These are phyloP conservation scores for Pangasianodon hypophthalmus DNA, from an alignment of 2,113 vertebrate species.

Conservation along the genomic window DNA sequence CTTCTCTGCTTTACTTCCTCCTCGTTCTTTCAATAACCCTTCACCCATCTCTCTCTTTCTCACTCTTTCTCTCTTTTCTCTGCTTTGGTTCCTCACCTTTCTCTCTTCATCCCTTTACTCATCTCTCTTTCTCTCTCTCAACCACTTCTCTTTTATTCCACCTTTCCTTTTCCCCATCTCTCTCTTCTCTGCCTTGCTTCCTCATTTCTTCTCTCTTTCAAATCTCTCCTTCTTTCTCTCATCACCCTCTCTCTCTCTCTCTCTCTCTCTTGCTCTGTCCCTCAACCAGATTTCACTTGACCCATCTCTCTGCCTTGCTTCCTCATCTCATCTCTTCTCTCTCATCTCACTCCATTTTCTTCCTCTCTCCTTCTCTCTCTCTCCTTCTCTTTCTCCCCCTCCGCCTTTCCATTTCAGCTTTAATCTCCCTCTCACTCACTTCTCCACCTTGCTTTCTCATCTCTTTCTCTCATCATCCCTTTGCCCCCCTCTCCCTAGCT, in stretches of 20 bases:
- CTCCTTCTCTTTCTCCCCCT: background rate
- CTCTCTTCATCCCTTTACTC: background rate
- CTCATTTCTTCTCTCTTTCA: background rate
- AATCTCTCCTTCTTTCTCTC: background rate
- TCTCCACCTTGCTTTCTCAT: background rate
- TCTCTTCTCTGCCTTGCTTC: background rate
- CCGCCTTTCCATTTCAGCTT: background rate
- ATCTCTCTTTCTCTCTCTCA: background rate
- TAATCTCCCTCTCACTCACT: background rate
- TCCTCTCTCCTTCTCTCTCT: too few relatives aligned
- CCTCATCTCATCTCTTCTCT: background rate
- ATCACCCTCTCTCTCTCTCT: background rate
- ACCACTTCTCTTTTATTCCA: background rate
- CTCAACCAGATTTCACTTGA: background rate
- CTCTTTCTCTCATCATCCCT: background rate
- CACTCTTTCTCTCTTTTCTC: too few relatives aligned
- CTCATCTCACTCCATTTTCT: too few relatives aligned
- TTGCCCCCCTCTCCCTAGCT: background rate
- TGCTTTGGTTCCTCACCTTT: background rate
- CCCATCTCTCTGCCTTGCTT: background rate
- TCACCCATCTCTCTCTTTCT: background rate
- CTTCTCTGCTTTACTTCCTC: background rate
- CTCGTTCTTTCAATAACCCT: constrained; percentile 21
- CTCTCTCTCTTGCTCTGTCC: background rate
- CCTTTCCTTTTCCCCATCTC: background rate